Percentiles rank a stretch among this genome's conserved stretches.
These are phyloP conservation scores for Salvator merianae DNA, from an alignment of 2,113 vertebrate species.

Conservation along the genomic window DNA sequence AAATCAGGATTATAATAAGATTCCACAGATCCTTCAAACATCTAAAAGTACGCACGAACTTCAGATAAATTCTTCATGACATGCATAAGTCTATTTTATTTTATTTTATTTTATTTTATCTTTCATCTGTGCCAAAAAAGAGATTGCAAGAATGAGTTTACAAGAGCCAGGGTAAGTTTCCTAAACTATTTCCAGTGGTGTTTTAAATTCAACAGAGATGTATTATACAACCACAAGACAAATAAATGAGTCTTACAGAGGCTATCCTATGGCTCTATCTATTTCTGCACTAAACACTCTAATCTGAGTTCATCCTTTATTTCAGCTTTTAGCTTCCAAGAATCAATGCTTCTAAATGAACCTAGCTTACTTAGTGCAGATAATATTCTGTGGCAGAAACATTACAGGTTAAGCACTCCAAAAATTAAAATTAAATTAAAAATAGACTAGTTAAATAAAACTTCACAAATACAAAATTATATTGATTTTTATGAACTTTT, in stretches of 20 bases:
- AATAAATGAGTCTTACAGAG: constrained; percentile 37
- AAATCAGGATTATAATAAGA: not conserved
- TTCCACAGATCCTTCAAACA: not conserved
- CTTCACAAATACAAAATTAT: not conserved
- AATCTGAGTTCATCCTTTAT: not conserved
- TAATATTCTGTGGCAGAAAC: not conserved
- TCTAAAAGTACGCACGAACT: not conserved
- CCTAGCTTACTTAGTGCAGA: not conserved
- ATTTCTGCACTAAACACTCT: not conserved
- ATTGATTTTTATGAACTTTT: not conserved
- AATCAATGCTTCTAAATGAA: not conserved
- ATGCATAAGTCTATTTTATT: constrained; percentile 13
- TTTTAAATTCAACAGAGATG: constrained; percentile 24
- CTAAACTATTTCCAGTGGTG: not conserved
- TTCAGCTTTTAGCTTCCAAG: not conserved
- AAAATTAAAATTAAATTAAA: not conserved
- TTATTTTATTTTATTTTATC: not conserved
- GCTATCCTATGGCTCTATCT: not conserved
- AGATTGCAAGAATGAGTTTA: not conserved
- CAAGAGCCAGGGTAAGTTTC: too few species aligned
- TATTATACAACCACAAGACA: constrained; percentile 19
- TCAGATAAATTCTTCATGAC: not conserved
- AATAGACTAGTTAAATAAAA: not conserved
- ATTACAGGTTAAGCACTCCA: not conserved
- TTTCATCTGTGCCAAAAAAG: not conserved